phyloP scores from a whole-genome alignment of 2,888 invertebrate species.

The Oithona nana region DNA sequence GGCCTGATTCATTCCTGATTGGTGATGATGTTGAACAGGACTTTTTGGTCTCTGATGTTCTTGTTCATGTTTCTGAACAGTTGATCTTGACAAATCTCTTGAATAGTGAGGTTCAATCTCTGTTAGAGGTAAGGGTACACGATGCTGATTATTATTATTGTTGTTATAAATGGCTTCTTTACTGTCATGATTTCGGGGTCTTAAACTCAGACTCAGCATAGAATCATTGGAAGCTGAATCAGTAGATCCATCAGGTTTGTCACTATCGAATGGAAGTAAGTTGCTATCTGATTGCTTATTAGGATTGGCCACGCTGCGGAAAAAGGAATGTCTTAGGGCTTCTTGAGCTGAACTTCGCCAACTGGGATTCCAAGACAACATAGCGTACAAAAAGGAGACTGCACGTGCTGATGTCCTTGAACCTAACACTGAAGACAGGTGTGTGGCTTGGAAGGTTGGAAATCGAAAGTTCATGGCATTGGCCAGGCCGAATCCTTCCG shows the following conservation, averaged over 20 bases:
- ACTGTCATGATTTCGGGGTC: neutral
- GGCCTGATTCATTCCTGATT: too few relatives aligned
- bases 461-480: slow-evolving; percentile 8
- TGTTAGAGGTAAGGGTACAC: neutral
- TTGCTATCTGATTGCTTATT: neutral
- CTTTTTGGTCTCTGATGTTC: neutral
- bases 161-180: too few relatives aligned
- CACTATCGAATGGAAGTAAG: neutral
- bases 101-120: neutral
- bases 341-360: slow-evolving; percentile 15
- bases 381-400: slow-evolving; percentile 4
- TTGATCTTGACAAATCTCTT: neutral
- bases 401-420: neutral
- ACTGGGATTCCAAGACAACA: slow-evolving; percentile 9
- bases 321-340: slow-evolving; percentile 13
- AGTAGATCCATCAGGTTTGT: neutral
- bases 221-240: neutral
- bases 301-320: neutral
- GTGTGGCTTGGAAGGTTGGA: neutral
- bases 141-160: neutral
- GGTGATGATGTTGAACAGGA: neutral
- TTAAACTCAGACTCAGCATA: neutral
- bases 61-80: neutral
- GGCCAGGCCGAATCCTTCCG: slow-evolving; percentile 7
- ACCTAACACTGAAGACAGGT: slow-evolving; percentile 1